Evolutionary conservation across 2,797 vertebrate species (phyloP).

Genomic region (Dipus sagitta): DNA sequence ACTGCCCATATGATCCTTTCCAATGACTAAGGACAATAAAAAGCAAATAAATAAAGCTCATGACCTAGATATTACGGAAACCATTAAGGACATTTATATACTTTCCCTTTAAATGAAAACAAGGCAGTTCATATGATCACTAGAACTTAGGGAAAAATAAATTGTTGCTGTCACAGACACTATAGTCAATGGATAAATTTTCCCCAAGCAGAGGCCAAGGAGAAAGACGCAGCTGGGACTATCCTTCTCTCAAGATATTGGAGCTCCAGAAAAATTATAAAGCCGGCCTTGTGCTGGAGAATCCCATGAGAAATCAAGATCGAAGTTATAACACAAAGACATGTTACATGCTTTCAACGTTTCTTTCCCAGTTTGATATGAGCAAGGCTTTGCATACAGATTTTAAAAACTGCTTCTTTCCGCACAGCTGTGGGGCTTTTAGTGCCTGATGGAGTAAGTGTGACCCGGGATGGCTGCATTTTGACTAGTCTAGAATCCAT

Average conservation of each 20-base stretch:
- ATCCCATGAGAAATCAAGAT: constrained; percentile 35
- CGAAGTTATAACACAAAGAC: constrained; percentile 42
- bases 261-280: constrained; percentile 10
- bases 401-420: constrained; percentile 13
- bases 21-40: background rate
- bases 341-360: constrained; percentile 39
- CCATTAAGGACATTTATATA: constrained; percentile 13
- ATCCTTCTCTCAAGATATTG: background rate
- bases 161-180: constrained; percentile 13
- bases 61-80: constrained; percentile 32
- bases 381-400: constrained; percentile 41
- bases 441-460: constrained; percentile 18
- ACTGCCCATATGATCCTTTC: constrained; percentile 44
- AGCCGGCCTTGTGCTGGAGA: background rate
- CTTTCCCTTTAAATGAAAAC: constrained; percentile 33
- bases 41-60: background rate
- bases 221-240: background rate
- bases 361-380: constrained; percentile 38
- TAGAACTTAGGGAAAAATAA: constrained; percentile 49
- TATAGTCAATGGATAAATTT: background rate
- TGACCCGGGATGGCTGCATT: background rate
- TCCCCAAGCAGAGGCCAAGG: background rate
- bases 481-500: constrained; percentile 59
- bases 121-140: constrained; percentile 33
- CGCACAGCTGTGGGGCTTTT: background rate